phyloP scores from a whole-genome alignment of 64 coral and sea anemone genomes.

The Pocillopora verrucosa region DNA sequence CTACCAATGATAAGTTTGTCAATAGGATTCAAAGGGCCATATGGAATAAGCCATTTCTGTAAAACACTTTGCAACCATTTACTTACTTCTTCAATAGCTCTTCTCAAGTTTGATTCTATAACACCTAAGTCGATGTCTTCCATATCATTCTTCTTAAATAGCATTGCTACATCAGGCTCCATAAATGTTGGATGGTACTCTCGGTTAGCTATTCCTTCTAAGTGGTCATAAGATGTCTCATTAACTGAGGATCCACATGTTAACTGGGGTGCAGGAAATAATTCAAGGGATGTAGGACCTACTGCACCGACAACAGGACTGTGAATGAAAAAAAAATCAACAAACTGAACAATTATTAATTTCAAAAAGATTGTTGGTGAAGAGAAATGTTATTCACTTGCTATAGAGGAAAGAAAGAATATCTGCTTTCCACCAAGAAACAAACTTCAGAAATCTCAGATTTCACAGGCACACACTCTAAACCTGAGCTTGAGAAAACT shows the following conservation, averaged over 20 bases:
- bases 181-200: constrained; percentile 74
- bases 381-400: neutral
- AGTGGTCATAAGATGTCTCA: constrained; percentile 92
- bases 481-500: no score
- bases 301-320: constrained; percentile 29
- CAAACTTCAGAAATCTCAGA: no score
- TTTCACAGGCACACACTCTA: no score
- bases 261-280: constrained; percentile 83
- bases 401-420: neutral
- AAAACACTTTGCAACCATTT: neutral
- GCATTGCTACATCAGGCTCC: constrained; percentile 97
- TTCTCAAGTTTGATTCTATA: constrained; percentile 87
- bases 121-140: constrained; percentile 85
- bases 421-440: no score
- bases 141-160: constrained; percentile 94
- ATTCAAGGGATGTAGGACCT: constrained; percentile 84
- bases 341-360: neutral
- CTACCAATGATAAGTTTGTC: no score
- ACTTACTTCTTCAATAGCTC: constrained; percentile 90
- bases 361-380: neutral
- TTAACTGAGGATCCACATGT: constrained; percentile 86
- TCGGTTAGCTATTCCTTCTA: constrained; percentile 79
- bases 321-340: constrained; percentile 21
- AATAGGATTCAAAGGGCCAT: no score
- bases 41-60: neutral